Conservation (phyloP, 2,888 invertebrate species). For the Gandaritis pyraliata region DNA sequence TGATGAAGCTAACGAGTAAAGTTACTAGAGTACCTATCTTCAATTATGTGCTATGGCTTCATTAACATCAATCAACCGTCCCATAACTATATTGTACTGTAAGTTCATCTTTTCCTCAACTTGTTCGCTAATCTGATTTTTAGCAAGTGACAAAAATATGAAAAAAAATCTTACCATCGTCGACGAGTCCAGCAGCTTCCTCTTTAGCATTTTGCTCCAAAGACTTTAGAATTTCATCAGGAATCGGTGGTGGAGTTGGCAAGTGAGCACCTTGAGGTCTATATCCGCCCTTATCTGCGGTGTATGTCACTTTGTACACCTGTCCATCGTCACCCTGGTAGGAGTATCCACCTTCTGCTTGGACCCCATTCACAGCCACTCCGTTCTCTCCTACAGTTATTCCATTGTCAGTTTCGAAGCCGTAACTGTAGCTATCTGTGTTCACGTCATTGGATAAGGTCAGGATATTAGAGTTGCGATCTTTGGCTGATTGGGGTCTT, state of each 20-base stretch:
- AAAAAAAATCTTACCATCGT: conserved; percentile 66
- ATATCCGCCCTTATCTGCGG: conserved; percentile 70
- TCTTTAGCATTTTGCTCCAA: conserved; percentile 71
- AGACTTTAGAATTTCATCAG: conserved; percentile 66
- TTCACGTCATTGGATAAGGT: conserved; percentile 64
- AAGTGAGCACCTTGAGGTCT: conserved; percentile 69
- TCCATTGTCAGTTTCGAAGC: conserved; percentile 73
- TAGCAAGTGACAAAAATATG: neutral
- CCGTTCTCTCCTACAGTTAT: conserved; percentile 69
- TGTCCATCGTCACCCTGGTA: conserved; percentile 74
- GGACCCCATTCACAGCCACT: conserved; percentile 61
- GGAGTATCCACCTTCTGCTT: conserved; percentile 69
- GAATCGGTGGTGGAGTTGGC: conserved; percentile 73
- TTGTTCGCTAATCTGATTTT: neutral
- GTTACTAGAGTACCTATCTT: too few species aligned
- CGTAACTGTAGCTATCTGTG: conserved; percentile 62
- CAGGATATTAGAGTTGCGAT: conserved; percentile 59
- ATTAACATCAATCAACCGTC: neutral
- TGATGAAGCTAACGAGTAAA: too few species aligned
- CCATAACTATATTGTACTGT: neutral
- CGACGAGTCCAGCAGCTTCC: conserved; percentile 68
- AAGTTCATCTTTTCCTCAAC: neutral
- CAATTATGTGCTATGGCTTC: too few species aligned
- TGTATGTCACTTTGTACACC: conserved; percentile 70
- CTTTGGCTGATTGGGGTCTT: conserved; percentile 58